Evolutionary conservation across 2,113 vertebrate genomes (phyloP).

Genomic region (Miniopterus natalensis): DNA sequence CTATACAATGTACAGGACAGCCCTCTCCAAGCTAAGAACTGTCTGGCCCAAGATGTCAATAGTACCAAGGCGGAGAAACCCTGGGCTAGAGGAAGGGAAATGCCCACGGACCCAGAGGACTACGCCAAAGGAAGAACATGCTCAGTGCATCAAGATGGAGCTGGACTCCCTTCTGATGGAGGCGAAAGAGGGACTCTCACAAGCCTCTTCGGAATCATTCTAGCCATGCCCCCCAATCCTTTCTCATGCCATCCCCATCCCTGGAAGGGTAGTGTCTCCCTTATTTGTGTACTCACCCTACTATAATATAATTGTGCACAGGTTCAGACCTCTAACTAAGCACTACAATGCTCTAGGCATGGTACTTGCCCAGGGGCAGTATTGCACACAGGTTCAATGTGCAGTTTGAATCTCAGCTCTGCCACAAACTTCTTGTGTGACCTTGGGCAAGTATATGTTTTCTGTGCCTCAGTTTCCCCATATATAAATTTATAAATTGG

Average conservation of each 20-base stretch:
- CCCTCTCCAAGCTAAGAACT: neutral
- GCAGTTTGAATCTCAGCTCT: neutral
- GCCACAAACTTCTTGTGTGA: neutral
- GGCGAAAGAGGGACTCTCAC: too few species aligned
- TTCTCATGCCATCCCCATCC: too few species aligned
- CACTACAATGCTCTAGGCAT: accelerated
- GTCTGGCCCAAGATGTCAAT: neutral
- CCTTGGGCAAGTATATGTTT: neutral
- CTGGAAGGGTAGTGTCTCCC: too few species aligned
- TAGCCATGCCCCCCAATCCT: too few species aligned
- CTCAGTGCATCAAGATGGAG: neutral
- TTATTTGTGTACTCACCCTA: neutral
- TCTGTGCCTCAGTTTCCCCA: slow-evolving; percentile 25
- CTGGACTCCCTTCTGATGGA: neutral
- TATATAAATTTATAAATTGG: neutral
- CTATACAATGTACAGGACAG: accelerated
- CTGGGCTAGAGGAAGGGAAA: neutral
- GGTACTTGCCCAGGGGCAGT: neutral
- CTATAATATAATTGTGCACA: accelerated
- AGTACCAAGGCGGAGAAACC: neutral
- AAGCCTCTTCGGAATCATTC: neutral
- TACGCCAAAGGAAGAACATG: too few species aligned
- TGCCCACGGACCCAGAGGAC: neutral
- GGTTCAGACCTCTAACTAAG: neutral
- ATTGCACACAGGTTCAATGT: accelerated